Evolutionary conservation across 2,797 vertebrate genomes (phyloP).

Genomic region (Enteromius anoplus): DNA sequence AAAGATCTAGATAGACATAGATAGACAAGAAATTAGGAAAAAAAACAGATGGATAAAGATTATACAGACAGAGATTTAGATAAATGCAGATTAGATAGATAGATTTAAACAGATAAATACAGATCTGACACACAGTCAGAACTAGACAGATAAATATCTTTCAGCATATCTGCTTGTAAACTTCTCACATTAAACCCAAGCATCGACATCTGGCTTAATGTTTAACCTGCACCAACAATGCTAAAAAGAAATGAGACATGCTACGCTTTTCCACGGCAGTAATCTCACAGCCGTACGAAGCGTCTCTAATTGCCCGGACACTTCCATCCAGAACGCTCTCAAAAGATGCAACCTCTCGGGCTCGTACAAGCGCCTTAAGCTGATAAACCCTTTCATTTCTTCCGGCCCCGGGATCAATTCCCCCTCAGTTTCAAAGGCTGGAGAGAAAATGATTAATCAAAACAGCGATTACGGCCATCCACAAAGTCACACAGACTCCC

Average conservation of each 20-base stretch:
- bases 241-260: slow-evolving; percentile 30
- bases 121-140: background rate
- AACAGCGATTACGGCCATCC: slow-evolving; percentile 75
- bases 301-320: slow-evolving; percentile 77
- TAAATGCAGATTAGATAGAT: background rate
- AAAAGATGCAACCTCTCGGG: slow-evolving; percentile 74
- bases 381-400: slow-evolving; percentile 78
- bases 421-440: slow-evolving; percentile 67
- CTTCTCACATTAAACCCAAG: slow-evolving; percentile 44
- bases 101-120: background rate
- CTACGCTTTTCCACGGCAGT: slow-evolving; percentile 61
- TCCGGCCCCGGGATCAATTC: slow-evolving; percentile 65
- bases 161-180: slow-evolving; percentile 42
- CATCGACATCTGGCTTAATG: slow-evolving; percentile 51
- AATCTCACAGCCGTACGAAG: slow-evolving; percentile 70
- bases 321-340: slow-evolving; percentile 67
- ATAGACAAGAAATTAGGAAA: too few species aligned
- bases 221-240: slow-evolving; percentile 51
- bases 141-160: background rate
- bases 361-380: slow-evolving; percentile 79
- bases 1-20: background rate
- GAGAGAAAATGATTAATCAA: slow-evolving; percentile 74
- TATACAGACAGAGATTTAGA: background rate
- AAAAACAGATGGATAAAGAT: background rate
- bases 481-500: slow-evolving; percentile 69